These are phyloP conservation scores for Diadema setosum DNA, from an alignment of 35 echinoderm and acorn worm species.

Conservation along the genomic window DNA sequence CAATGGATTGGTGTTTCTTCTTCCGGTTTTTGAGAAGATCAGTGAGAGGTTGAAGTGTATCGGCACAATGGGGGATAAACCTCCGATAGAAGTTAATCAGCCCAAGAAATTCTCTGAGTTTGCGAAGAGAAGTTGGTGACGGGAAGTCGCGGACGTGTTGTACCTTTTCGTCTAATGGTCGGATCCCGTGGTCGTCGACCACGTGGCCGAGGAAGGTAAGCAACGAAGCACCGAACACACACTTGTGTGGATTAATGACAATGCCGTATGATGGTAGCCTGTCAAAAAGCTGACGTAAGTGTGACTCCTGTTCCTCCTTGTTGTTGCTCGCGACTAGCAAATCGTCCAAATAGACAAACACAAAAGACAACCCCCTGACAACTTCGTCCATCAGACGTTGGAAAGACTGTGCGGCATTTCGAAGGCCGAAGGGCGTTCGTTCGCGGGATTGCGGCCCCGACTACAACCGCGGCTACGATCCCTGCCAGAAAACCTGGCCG, in stretches of 20 bases:
- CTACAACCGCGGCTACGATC: not conserved
- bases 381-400: not conserved
- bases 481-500: not conserved
- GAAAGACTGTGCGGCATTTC: too few relatives aligned
- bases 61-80: conserved; percentile 29
- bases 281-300: conserved; percentile 23
- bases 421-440: not conserved
- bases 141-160: not conserved
- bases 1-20: not conserved
- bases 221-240: not conserved
- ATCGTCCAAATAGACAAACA: conserved; percentile 15
- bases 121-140: not conserved
- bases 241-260: conserved; percentile 23
- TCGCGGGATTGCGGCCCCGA: not conserved
- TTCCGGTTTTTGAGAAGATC: not conserved
- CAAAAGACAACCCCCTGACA: not conserved
- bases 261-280: conserved; percentile 16
- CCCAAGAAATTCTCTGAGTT: conserved; percentile 37
- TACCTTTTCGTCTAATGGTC: not conserved
- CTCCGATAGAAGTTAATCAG: conserved; percentile 31
- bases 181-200: not conserved
- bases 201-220: conserved; percentile 17
- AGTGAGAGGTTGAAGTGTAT: conserved; percentile 25
- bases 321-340: not conserved
- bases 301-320: not conserved